Evolutionary conservation across 2,888 invertebrate genomes (phyloP).

Genomic region (Xylophagus ater): DNA sequence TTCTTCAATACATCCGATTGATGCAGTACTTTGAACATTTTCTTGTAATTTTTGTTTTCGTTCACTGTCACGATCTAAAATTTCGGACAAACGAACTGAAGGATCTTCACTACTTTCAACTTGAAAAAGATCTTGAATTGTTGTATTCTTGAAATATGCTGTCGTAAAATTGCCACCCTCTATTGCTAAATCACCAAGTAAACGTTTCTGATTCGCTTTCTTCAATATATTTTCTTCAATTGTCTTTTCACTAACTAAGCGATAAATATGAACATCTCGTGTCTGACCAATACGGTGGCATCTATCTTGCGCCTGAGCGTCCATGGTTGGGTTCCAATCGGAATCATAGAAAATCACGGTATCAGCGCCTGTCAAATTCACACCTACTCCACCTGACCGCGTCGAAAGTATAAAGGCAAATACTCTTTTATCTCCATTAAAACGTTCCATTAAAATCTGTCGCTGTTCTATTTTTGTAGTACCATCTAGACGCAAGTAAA

Average conservation of each 20-base stretch:
- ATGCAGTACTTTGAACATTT: constrained; percentile 14
- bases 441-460: constrained; percentile 91
- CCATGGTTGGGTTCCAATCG: constrained; percentile 99
- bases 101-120: constrained; percentile 55
- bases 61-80: constrained; percentile 42
- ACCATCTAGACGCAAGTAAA: constrained; percentile 92
- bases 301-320: constrained; percentile 91
- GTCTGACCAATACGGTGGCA: constrained; percentile 99
- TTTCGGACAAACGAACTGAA: constrained; percentile 46
- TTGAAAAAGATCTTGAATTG: constrained; percentile 85
- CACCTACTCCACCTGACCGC: constrained; percentile 93
- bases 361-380: constrained; percentile 97
- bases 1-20: constrained; percentile 39
- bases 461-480: constrained; percentile 90
- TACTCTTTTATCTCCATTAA: constrained; percentile 88
- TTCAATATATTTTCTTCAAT: constrained; percentile 99
- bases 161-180: constrained; percentile 99
- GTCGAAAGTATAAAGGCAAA: constrained; percentile 98
- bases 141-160: constrained; percentile 85
- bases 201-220: constrained; percentile 95
- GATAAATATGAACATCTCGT: constrained; percentile 95
- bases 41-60: constrained; percentile 26
- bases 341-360: constrained; percentile 99
- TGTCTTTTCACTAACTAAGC: constrained; percentile 91
- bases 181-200: constrained; percentile 93